phyloP scores from a whole-genome alignment of 2,888 invertebrate genomes.

The Eilema caniola region DNA sequence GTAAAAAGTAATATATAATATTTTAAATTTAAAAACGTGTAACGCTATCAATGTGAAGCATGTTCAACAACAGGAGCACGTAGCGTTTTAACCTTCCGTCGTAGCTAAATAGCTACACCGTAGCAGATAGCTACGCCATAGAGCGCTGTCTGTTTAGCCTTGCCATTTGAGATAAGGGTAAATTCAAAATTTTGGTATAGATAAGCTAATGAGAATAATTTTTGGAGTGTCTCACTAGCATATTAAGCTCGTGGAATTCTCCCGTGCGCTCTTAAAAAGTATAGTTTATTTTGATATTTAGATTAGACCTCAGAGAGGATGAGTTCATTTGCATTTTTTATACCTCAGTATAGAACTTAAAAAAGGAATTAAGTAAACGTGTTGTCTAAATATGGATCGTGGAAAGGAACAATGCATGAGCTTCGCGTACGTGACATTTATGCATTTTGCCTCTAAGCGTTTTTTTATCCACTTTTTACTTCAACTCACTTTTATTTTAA shows the following conservation, averaged over 20 bases:
- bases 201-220: slow-evolving; percentile 79
- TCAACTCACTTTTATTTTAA: no score
- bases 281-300: not conserved
- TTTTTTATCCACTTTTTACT: no score
- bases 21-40: slow-evolving; percentile 28
- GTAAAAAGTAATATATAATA: not conserved
- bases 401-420: not conserved
- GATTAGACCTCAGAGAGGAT: not conserved
- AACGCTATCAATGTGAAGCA: slow-evolving; percentile 52
- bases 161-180: slow-evolving; percentile 70
- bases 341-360: not conserved
- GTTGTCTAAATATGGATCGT: not conserved
- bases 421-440: not conserved
- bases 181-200: slow-evolving; percentile 68
- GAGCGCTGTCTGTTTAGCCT: slow-evolving; percentile 65
- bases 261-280: slow-evolving; percentile 17
- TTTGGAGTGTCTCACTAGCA: slow-evolving; percentile 65
- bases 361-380: not conserved
- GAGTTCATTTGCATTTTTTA: not conserved
- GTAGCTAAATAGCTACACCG: slow-evolving; percentile 51
- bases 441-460: not conserved
- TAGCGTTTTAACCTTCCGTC: slow-evolving; percentile 65
- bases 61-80: slow-evolving; percentile 62
- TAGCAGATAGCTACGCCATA: slow-evolving; percentile 44
- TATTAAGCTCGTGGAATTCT: slow-evolving; percentile 55